Evolutionary conservation across 2,888 invertebrate species (phyloP).

Genomic region (Podabrus alpinus): DNA sequence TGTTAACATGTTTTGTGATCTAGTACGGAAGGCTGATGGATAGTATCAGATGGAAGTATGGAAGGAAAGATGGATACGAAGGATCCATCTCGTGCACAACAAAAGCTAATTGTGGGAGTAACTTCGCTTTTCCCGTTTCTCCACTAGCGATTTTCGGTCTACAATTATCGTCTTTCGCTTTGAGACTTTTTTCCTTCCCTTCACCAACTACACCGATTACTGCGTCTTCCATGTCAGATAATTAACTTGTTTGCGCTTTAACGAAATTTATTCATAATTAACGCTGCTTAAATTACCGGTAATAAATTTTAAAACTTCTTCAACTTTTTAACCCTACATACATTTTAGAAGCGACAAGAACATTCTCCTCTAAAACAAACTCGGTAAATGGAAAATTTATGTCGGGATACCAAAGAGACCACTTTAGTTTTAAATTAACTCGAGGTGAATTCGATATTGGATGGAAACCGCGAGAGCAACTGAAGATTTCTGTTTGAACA

Average conservation of each 20-base stretch:
- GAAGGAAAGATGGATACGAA: too few species aligned
- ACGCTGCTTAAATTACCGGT: not conserved
- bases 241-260: not conserved
- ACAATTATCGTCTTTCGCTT: constrained; percentile 5
- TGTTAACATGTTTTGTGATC: not conserved
- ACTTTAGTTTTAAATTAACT: not conserved
- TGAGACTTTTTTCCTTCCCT: not conserved
- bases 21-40: not conserved
- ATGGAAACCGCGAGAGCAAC: not conserved
- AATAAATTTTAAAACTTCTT: not conserved
- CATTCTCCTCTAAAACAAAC: not conserved
- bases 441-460: not conserved
- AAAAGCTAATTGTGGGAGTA: constrained; percentile 17
- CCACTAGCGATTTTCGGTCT: not conserved
- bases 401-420: not conserved
- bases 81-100: constrained; percentile 7
- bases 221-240: not conserved
- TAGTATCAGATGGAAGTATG: too few species aligned
- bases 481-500: not conserved
- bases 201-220: not conserved
- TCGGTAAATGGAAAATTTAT: not conserved
- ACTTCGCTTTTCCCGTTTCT: constrained; percentile 2
- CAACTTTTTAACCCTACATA: not conserved
- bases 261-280: not conserved
- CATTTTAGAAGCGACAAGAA: not conserved